Evolutionary conservation across 2,888 invertebrate genomes (phyloP), one percentile per base, ranked within the genome.

Genomic region (Epinotia bilunana): DNA sequence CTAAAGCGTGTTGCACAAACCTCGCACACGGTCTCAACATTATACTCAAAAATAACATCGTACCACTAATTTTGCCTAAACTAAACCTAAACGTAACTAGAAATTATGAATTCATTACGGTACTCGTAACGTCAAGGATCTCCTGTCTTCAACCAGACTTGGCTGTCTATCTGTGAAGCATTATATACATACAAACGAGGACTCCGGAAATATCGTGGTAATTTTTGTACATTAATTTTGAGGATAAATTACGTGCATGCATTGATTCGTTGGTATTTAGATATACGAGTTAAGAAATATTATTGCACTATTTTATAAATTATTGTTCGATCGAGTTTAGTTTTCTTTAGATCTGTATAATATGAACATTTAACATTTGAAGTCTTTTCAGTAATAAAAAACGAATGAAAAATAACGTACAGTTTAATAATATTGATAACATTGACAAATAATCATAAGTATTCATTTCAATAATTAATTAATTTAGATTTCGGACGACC

Each of bases 151-250:
- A 84, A 87, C 84, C 84, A 85, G 86, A 84, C 84, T 82, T 71
- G 72, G 76, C 72, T 78, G 78, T 79, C 80, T 83, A 78, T 16
- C 79, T 82, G 81, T 82, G 83, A 83, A 88, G 85, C 93, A 89
- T 91, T 93, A 93, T 93, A 93, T 93, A 93, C 93, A 93, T 89
- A 93, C 87, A 87, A 74, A 88, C 85, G 87, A 83, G 83, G 82
- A 84, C 81, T 81, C 81, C 82, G 79, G 78, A 80, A 80, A 79
- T 79, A 49, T 76, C 62, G 74, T 76, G 75, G 71, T 79, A 77
- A 77, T 76, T 79, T 82, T 83, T 84, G 80, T 83, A 84, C 83
- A 83, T 79, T 80, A 78, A 76, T 78, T 77, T 78, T 72, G 76
- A 78, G 76, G 77, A 61, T 64, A 69, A 33, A 53, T 67, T 75